Evolutionary conservation across 2,113 vertebrate species (phyloP), one percentile per base, ranked within the genome.

Genomic region (Prochilodus magdalenae): DNA sequence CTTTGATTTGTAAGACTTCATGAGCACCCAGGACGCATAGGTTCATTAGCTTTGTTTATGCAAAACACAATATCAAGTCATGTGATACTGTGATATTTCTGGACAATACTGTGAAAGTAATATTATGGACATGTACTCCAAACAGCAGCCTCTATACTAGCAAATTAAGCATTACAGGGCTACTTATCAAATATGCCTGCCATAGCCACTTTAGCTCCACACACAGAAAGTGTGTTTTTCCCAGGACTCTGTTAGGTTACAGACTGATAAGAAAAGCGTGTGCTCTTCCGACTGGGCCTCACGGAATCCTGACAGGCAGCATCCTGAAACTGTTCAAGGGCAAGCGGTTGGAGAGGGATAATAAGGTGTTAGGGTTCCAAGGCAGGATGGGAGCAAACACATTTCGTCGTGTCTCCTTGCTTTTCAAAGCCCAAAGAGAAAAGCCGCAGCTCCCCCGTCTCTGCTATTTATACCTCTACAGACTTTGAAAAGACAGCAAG

Each of bases 281-380:
- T 53, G 85, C 80, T 77, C 85, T 72, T 26, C 80, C 83, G 85
- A 85, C 75, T 55, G 60, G 36, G 22, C 26, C 65, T 74, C 33
- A 66, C 79, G 51, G 5, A 81, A 80, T 73, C 24, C 18, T 49
- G 57, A 49, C 70, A 62, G 13, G 36, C 40, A 73, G 53, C 29
- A 22, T 74, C 66, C 49, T 74, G 59, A 47, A 40, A 24, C 49
- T 44, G 83, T 47, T 87, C 36, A 74, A 87, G 79, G 83, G 49
- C 82, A 82, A 81, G 73, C 72, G 71, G 18, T 55, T 33, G 40
- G 14, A 27, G 27, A 80, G 55, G 85, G 88, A 84, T 87, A 88
- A 88, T 83, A 84, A 85, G 79, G 78, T 86, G 82, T 84, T 86
- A 84, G 74, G 30, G 27, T 77, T 74, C 59, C 24, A 78, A 83